phyloP scores from a whole-genome alignment of 1,140 invertebrate genomes.

The Heliconius eleuchia region DNA sequence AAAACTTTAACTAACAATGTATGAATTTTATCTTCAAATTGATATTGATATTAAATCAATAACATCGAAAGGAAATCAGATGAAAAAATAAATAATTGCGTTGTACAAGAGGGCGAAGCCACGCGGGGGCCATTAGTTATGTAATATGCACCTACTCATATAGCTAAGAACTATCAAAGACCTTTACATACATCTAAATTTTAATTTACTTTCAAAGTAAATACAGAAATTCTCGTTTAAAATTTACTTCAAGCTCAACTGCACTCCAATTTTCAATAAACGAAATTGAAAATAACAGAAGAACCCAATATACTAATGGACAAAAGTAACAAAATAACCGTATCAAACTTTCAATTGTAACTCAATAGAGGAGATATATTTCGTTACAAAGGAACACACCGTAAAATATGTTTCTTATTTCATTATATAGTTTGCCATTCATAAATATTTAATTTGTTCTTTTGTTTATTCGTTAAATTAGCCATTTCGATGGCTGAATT shows the following conservation, averaged over 20 bases:
- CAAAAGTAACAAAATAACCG: background rate
- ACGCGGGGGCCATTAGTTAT: too few relatives aligned
- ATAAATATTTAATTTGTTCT: conserved; percentile 1
- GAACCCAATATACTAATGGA: background rate
- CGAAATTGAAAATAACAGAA: background rate
- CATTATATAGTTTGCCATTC: background rate
- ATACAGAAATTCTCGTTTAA: background rate
- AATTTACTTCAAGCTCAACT: background rate
- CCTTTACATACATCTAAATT: background rate
- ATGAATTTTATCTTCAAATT: too few relatives aligned
- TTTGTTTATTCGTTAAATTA: conserved; percentile 13
- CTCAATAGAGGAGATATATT: background rate
- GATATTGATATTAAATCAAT: too few relatives aligned
- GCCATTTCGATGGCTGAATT: conserved; percentile 18
- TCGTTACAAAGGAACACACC: background rate
- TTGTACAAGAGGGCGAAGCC: too few relatives aligned
- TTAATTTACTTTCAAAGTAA: background rate
- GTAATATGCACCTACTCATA: too few relatives aligned
- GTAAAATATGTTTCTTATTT: background rate
- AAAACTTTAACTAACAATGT: too few relatives aligned
- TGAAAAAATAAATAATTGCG: too few relatives aligned
- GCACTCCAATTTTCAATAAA: conserved; percentile 1
- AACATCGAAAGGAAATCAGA: too few relatives aligned
- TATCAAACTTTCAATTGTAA: background rate
- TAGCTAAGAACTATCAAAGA: too few relatives aligned